A percentile compares a stretch with the other conserved stretches of the same genome.
These are phyloP conservation scores for Synergus umbraculus DNA, from an alignment of 2,888 invertebrate species.

Conservation along the genomic window DNA sequence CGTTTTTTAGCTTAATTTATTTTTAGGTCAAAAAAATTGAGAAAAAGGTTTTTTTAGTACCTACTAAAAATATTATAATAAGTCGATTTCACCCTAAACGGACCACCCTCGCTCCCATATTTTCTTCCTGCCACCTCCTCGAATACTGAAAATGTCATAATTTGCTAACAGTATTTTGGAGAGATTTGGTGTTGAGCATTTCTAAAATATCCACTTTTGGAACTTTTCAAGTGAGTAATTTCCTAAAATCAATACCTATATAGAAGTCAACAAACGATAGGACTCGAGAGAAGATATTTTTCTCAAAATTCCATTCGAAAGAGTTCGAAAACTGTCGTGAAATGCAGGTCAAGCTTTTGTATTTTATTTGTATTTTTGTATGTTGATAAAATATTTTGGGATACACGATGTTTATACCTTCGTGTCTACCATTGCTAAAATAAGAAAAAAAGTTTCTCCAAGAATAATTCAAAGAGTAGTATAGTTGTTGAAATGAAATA, in stretches of 20 bases:
- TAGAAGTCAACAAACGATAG: not conserved
- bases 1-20: too few relatives aligned
- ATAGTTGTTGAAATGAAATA: not conserved
- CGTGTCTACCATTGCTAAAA: not conserved
- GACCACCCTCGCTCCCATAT: too few relatives aligned
- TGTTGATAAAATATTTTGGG: too few relatives aligned
- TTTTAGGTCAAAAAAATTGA: too few relatives aligned
- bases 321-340: not conserved
- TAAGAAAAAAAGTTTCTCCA: not conserved
- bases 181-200: too few relatives aligned
- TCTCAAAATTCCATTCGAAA: not conserved
- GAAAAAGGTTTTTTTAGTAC: too few relatives aligned
- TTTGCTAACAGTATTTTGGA: too few relatives aligned
- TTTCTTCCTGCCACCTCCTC: too few relatives aligned
- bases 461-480: not conserved
- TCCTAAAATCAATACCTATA: not conserved
- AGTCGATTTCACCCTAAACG: too few relatives aligned
- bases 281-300: not conserved
- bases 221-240: constrained; percentile 15
- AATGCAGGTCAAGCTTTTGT: not conserved
- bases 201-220: not conserved
- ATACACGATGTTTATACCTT: too few relatives aligned
- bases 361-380: not conserved
- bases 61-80: too few relatives aligned
- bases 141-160: too few relatives aligned